Conservation (phyloP, 2,888 invertebrate genomes). For the Lumbricus terrestris region DNA sequence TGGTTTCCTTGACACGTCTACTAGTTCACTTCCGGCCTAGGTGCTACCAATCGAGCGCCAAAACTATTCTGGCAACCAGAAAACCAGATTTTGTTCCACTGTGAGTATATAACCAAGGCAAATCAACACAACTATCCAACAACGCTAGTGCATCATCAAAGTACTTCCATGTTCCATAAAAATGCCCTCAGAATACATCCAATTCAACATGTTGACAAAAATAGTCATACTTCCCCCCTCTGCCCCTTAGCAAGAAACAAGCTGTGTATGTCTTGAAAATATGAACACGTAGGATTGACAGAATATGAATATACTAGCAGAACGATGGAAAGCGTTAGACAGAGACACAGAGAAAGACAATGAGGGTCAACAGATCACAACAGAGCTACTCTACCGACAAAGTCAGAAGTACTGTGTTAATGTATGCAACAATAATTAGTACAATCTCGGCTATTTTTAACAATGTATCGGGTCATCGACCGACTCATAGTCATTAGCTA, state of each 20-base stretch:
- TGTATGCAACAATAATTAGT: not conserved
- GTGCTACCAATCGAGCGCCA: not conserved
- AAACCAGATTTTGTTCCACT: not conserved
- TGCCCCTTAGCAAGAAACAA: not conserved
- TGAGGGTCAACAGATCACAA: not conserved
- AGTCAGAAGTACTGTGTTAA: not conserved
- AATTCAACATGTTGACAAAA: not conserved
- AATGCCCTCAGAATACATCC: not conserved
- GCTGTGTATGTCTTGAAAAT: not conserved
- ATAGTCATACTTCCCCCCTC: not conserved
- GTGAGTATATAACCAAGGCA: not conserved
- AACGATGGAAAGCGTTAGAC: not conserved
- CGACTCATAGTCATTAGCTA: not conserved
- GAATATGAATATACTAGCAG: not conserved
- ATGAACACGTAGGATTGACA: not conserved
- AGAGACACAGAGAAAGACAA: not conserved
- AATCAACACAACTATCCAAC: not conserved
- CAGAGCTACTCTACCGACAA: not conserved
- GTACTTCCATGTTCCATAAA: not conserved
- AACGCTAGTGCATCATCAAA: not conserved
- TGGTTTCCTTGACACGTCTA: not conserved
- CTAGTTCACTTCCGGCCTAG: not conserved
- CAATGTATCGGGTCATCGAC: not conserved
- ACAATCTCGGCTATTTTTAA: not conserved
- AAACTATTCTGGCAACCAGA: not conserved